Conservation (phyloP, 2,113 vertebrate species). For the Megaceryle torquata region DNA sequence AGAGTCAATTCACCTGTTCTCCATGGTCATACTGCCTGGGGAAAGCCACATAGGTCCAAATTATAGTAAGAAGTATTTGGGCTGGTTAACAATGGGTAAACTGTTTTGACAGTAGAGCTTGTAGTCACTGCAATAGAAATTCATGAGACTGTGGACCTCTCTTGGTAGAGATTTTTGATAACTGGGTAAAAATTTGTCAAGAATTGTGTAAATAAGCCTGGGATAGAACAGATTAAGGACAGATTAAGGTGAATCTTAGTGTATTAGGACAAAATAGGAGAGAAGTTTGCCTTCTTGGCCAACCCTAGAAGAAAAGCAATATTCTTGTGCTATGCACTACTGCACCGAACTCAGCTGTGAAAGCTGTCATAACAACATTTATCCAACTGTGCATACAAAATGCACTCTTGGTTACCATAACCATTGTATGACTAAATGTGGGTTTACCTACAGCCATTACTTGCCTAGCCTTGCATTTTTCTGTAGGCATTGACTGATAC, state of each 20-base stretch:
- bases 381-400: constrained; percentile 3
- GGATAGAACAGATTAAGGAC: background rate
- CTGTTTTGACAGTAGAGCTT: background rate
- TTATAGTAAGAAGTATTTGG: background rate
- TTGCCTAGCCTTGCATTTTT: constrained; percentile 3
- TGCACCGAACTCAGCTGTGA: background rate
- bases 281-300: background rate
- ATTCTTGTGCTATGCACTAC: background rate
- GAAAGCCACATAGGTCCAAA: background rate
- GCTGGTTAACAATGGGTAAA: background rate
- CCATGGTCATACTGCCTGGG: too few relatives aligned
- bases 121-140: background rate
- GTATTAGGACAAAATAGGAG: background rate
- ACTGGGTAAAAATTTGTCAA: background rate
- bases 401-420: background rate
- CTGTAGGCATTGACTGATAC: constrained; percentile 47
- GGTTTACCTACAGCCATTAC: constrained; percentile 35
- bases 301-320: background rate
- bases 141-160: background rate
- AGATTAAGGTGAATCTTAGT: background rate
- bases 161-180: background rate
- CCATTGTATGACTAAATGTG: background rate
- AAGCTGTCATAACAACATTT: constrained; percentile 22
- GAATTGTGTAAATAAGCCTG: background rate
- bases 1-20: background rate